Evolutionary conservation across 2,888 invertebrate species (phyloP).

Genomic region (Archips xylosteana): DNA sequence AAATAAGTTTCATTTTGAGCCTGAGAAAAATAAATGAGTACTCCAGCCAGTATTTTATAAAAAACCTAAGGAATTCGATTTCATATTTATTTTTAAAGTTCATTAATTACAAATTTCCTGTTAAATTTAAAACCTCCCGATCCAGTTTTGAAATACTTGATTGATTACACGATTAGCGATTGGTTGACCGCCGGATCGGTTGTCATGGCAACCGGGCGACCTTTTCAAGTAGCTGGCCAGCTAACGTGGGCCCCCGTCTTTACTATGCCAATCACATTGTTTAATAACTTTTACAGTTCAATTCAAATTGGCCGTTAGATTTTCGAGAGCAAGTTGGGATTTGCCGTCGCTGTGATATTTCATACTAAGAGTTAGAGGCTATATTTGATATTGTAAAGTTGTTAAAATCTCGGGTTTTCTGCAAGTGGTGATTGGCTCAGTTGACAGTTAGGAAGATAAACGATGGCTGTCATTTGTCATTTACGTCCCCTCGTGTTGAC

Average conservation of each 20-base stretch:
- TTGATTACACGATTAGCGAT: conserved; percentile 71
- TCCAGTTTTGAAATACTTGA: conserved; percentile 62
- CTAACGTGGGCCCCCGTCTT: conserved; percentile 51
- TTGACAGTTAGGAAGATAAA: conserved; percentile 84
- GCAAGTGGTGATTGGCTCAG: conserved; percentile 80
- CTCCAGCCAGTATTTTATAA: neutral
- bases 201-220: conserved; percentile 55
- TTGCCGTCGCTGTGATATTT: conserved; percentile 43
- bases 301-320: conserved; percentile 53
- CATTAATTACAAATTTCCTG: conserved; percentile 10
- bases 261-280: conserved; percentile 48
- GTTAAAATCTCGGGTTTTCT: conserved; percentile 55
- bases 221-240: conserved; percentile 53
- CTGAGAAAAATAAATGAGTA: too few relatives aligned
- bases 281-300: conserved; percentile 58
- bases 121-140: conserved; percentile 39
- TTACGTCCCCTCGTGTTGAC: conserved; percentile 67
- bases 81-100: neutral
- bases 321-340: conserved; percentile 49
- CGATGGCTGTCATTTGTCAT: conserved; percentile 81
- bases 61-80: neutral
- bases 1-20: too few relatives aligned
- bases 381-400: conserved; percentile 40
- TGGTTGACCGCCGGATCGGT: conserved; percentile 65
- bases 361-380: conserved; percentile 44